Conservation (phyloP, 2,113 vertebrate species). For the Gymnocephalus cernua region DNA sequence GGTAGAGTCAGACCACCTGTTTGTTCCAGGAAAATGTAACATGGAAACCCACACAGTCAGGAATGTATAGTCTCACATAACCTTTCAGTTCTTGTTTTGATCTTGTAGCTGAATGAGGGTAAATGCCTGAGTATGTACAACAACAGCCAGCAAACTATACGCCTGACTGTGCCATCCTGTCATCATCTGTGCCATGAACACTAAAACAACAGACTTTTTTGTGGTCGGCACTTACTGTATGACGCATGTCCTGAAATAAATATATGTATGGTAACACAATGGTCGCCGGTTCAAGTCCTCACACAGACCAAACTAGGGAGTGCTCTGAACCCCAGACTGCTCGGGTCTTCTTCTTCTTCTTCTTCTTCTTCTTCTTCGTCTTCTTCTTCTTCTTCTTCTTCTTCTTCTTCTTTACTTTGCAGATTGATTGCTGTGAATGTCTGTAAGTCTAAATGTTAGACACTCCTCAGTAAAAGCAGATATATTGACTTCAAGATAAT, state of each 20-base stretch:
- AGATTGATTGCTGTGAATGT: background rate
- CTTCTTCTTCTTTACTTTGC: background rate
- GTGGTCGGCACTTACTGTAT: background rate
- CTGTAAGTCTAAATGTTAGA: background rate
- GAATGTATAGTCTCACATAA: slow-evolving; percentile 28
- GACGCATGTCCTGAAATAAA: background rate
- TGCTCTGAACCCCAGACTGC: too few species aligned
- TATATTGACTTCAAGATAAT: background rate
- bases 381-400: background rate
- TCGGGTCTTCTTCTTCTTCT: too few species aligned
- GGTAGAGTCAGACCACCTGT: background rate
- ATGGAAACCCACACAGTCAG: slow-evolving; percentile 9
- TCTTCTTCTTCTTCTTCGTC: background rate
- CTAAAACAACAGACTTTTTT: background rate
- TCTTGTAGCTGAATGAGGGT: slow-evolving; percentile 3
- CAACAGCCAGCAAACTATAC: background rate
- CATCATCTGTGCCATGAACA: background rate
- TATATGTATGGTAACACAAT: background rate
- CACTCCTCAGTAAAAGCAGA: background rate
- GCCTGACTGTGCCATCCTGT: too few species aligned
- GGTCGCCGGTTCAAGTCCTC: too few species aligned
- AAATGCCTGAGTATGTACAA: background rate
- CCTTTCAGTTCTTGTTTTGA: slow-evolving; percentile 42
- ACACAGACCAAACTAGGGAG: too few species aligned
- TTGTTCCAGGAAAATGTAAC: slow-evolving; percentile 25